These are phyloP conservation scores for Nannoperca australis DNA, from an alignment of 2,797 vertebrate genomes.

Conservation along the genomic window DNA sequence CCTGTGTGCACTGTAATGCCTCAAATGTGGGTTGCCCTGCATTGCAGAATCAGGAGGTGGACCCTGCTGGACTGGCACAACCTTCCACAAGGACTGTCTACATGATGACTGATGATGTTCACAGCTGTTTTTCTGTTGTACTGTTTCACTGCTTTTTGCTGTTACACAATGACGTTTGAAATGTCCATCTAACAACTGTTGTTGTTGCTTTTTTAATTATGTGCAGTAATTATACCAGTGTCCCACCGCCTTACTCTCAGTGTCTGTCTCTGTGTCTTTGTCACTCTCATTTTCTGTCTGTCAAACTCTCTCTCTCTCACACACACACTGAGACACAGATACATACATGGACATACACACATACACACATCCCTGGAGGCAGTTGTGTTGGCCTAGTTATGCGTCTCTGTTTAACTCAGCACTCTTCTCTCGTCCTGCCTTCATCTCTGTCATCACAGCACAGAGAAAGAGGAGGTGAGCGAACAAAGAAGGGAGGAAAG, in stretches of 20 bases:
- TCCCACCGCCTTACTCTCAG: constrained; percentile 44
- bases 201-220: constrained; percentile 28
- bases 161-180: constrained; percentile 12
- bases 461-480: constrained; percentile 46
- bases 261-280: constrained; percentile 34
- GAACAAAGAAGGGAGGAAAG: constrained; percentile 33
- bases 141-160: background rate
- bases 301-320: constrained; percentile 10
- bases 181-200: constrained; percentile 6
- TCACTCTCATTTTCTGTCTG: constrained; percentile 47
- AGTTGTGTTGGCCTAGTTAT: constrained; percentile 79
- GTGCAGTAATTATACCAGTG: constrained; percentile 51
- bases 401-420: constrained; percentile 76
- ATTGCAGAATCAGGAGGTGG: background rate
- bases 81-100: background rate
- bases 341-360: constrained; percentile 34
- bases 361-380: constrained; percentile 71
- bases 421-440: constrained; percentile 66
- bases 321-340: constrained; percentile 33
- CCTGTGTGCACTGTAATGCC: background rate
- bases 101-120: background rate
- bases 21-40: background rate
- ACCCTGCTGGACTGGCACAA: background rate
- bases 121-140: background rate
- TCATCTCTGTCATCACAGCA: constrained; percentile 60